Conservation (phyloP, 2,113 vertebrate genomes). For the Strix uralensis region DNA sequence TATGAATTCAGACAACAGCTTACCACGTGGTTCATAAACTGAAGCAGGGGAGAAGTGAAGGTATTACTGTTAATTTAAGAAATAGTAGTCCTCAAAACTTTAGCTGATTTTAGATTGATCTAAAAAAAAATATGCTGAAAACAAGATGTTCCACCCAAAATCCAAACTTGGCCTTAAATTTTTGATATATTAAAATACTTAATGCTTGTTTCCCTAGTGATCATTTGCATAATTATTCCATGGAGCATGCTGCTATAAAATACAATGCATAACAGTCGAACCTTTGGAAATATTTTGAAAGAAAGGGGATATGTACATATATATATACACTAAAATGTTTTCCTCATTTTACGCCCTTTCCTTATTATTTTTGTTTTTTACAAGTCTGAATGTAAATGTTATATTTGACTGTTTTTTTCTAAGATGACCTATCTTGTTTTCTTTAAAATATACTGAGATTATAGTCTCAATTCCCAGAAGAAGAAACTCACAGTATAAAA, state of each 20-base stretch:
- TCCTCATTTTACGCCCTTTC: neutral
- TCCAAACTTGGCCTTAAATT: neutral
- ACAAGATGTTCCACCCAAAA: neutral
- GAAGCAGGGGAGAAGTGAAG: accelerated
- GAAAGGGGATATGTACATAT: accelerated
- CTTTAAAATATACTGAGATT: neutral
- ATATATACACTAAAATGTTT: accelerated
- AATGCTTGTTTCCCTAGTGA: neutral
- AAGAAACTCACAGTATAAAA: neutral
- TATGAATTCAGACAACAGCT: neutral
- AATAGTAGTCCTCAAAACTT: neutral
- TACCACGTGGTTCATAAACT: accelerated
- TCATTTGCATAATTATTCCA: neutral
- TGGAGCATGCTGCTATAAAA: neutral
- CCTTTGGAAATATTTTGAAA: neutral
- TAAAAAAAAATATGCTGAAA: neutral
- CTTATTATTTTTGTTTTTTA: neutral
- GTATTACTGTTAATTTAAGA: neutral
- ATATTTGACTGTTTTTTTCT: neutral
- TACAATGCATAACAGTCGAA: neutral
- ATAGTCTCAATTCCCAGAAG: neutral
- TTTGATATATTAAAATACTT: neutral
- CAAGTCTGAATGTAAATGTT: neutral
- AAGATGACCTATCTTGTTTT: neutral
- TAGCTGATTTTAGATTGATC: neutral